Base-by-base conservation (phyloP, 1,140 invertebrate genomes). In the Capitella teleta region DNA sequence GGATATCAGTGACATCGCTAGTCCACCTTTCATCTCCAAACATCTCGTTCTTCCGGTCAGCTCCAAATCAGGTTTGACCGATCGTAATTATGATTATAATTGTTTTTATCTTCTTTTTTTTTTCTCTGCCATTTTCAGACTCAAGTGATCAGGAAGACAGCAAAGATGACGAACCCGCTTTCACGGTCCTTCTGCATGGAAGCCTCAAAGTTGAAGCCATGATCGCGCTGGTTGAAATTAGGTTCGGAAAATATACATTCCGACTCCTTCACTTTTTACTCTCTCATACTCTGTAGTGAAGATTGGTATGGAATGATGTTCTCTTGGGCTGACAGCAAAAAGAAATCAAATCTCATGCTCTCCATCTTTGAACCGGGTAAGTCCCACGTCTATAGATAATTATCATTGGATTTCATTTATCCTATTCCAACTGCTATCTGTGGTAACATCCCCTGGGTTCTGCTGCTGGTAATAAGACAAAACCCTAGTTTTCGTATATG, bases 281-380 rank as follows among this genome's bases (percentile, higher is more conserved):
- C 30, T 10, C 8, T n/a, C n/a, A 32, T 10, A 8, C 8, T 10
- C n/a, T 44, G 18, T 26, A 44, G 83, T 10, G 79, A 83, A 1
- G 83, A 91, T 57, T 96, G 91, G 92, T 96, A 82, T 74, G 92
- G 91, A 24, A 86, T 95, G 56, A 77, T 96, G 41, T 88, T 91
- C 63, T 91, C 90, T 0, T 94, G 87, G 83, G 86, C 88, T 5
- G 90, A 95, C 65, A 84, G 81, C 25, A 92, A 94, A 61, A 94
- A 95, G 61, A 93, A 94, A 65, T 94, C 90, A 0, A 95, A 93
- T 70, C 72, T 96, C 8, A 87, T 96, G 83, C 71, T 96, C 5
- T 90, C 87, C 10, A 76, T 90, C 10, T 76, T 96, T 60, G 82
- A 87, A 57, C 90, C 88, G 30, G 83, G 83, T 67, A 51, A 50